phyloP scores from a whole-genome alignment of 2,888 invertebrate genomes.

The Eupithecia centaureata region DNA sequence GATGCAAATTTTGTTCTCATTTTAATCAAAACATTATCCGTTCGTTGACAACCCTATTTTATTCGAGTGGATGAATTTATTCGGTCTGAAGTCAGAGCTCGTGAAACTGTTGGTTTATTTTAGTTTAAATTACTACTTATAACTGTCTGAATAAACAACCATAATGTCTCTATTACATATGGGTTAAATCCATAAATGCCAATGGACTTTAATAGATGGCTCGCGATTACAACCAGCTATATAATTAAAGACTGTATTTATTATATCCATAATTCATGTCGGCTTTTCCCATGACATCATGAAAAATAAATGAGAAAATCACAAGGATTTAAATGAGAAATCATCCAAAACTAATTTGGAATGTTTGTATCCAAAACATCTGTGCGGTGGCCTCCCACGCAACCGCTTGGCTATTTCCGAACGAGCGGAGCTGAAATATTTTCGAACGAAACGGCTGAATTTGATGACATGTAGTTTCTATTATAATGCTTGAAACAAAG shows the following conservation, averaged over 20 bases:
- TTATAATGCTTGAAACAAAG: slow-evolving; percentile 36
- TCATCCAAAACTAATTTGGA: slow-evolving; percentile 57
- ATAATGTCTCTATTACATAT: slow-evolving; percentile 4
- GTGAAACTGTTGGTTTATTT: slow-evolving; percentile 22
- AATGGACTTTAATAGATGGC: neutral
- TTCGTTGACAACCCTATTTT: slow-evolving; percentile 47
- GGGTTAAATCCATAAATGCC: neutral
- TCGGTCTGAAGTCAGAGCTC: slow-evolving; percentile 21
- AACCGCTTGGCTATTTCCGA: slow-evolving; percentile 65
- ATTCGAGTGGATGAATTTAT: slow-evolving; percentile 35
- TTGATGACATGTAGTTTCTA: slow-evolving; percentile 27
- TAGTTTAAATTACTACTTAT: slow-evolving; percentile 8
- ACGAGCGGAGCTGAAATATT: slow-evolving; percentile 32
- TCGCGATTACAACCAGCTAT: neutral
- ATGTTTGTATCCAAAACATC: slow-evolving; percentile 71
- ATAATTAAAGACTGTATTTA: slow-evolving; percentile 2
- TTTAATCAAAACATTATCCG: slow-evolving; percentile 62
- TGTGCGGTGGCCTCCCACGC: slow-evolving; percentile 68
- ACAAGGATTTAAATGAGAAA: slow-evolving; percentile 24
- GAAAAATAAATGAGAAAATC: slow-evolving; percentile 21
- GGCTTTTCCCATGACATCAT: neutral
- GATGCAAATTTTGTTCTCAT: slow-evolving; percentile 67
- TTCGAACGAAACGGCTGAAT: slow-evolving; percentile 32
- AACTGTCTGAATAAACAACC: neutral
- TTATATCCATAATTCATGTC: neutral